A percentile compares a stretch with the other conserved stretches of the same genome.
phyloP scores from a whole-genome alignment of 2,888 invertebrate genomes.

The Orthosia incerta region DNA sequence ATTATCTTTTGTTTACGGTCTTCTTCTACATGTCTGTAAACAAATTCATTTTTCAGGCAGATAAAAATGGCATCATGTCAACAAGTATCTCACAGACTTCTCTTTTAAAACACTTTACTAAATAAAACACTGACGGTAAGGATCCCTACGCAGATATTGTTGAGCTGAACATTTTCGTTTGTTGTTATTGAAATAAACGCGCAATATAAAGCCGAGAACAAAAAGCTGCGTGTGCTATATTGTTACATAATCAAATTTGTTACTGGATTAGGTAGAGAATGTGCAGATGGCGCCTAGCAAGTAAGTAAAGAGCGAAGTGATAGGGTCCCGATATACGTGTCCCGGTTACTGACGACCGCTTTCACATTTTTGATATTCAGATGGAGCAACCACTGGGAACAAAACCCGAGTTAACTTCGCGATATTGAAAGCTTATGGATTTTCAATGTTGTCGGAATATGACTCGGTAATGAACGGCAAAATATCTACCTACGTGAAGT shows the following conservation, averaged over 20 bases:
- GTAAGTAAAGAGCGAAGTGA: slow-evolving; percentile 90
- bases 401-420: slow-evolving; percentile 89
- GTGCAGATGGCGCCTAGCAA: slow-evolving; percentile 89
- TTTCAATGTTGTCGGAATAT: slow-evolving; percentile 86
- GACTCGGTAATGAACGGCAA: slow-evolving; percentile 80
- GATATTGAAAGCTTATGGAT: slow-evolving; percentile 91
- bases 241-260: slow-evolving; percentile 88
- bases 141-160: slow-evolving; percentile 36
- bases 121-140: slow-evolving; percentile 50
- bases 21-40: slow-evolving; percentile 12
- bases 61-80: slow-evolving; percentile 29
- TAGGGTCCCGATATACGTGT: slow-evolving; percentile 91
- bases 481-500: slow-evolving; percentile 62
- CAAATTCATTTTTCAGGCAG: slow-evolving; percentile 18
- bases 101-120: slow-evolving; percentile 38
- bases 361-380: slow-evolving; percentile 91
- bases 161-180: slow-evolving; percentile 44
- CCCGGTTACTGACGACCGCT: slow-evolving; percentile 88
- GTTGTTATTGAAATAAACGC: slow-evolving; percentile 65
- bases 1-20: slow-evolving; percentile 12
- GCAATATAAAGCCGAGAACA: slow-evolving; percentile 63
- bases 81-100: slow-evolving; percentile 39
- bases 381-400: slow-evolving; percentile 88
- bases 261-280: slow-evolving; percentile 88
- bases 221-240: slow-evolving; percentile 76